Evolutionary conservation across 2,888 invertebrate species (phyloP).

Genomic region (Drosophila subsilvestris): DNA sequence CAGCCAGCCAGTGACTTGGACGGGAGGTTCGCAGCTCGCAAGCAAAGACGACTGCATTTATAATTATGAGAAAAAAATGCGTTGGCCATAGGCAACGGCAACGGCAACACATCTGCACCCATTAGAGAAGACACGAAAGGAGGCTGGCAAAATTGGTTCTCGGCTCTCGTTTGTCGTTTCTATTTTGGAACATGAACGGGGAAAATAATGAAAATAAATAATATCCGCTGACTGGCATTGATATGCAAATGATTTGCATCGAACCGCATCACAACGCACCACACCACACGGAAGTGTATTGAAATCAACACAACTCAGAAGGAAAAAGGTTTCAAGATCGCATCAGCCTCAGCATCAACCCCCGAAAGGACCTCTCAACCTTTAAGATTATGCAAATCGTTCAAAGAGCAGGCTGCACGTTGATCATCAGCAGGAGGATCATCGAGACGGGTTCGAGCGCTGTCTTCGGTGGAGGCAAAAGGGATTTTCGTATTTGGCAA

Average conservation of each 20-base stretch:
- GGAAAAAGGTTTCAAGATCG: conserved; percentile 5
- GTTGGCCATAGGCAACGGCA: conserved; percentile 32
- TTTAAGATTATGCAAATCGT: conserved; percentile 67
- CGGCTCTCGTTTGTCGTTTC: conserved; percentile 66
- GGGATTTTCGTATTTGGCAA: conserved; percentile 42
- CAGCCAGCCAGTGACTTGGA: conserved; percentile 14
- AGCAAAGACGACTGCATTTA: conserved; percentile 61
- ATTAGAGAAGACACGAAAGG: conserved; percentile 44
- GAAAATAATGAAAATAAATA: conserved; percentile 75
- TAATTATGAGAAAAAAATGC: conserved; percentile 71
- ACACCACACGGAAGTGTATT: conserved; percentile 63
- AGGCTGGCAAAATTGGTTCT: conserved; percentile 49
- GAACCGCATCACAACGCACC: conserved; percentile 22
- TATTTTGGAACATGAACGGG: conserved; percentile 52
- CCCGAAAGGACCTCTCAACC: conserved; percentile 35
- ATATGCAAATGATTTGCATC: conserved; percentile 70
- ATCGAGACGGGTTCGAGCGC: conserved; percentile 20
- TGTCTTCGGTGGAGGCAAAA: conserved; percentile 7
- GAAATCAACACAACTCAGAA: conserved; percentile 49
- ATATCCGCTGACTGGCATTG: conserved; percentile 76
- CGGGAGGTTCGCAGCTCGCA: background rate
- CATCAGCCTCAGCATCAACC: conserved; percentile 23
- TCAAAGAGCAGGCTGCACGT: conserved; percentile 41
- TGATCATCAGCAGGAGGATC: conserved; percentile 41
- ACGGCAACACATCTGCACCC: conserved; percentile 67